phyloP scores from a whole-genome alignment of 2,797 vertebrate genomes.

The Percopsis omiscomaycus region DNA sequence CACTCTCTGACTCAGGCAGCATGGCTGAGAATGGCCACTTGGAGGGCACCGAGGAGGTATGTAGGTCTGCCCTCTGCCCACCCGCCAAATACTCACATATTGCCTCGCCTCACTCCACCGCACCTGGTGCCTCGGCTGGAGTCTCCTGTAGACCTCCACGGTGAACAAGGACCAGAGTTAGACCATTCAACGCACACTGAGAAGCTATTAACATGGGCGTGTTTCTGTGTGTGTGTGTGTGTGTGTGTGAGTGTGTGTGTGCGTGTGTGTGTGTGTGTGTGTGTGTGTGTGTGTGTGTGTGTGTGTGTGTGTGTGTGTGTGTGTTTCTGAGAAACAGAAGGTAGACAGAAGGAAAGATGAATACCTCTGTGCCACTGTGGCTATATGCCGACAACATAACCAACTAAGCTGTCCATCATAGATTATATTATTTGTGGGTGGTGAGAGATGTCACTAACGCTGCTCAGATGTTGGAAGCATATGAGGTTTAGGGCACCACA shows the following conservation, averaged over 20 bases:
- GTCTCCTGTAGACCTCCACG: constrained; percentile 16
- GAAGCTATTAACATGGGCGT: constrained; percentile 51
- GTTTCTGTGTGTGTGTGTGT: constrained; percentile 3
- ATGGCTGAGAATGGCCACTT: constrained; percentile 31
- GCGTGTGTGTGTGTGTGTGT: constrained; percentile 7
- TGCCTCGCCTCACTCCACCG: constrained; percentile 29
- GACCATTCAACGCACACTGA: constrained; percentile 35
- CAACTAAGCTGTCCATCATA: constrained; percentile 1
- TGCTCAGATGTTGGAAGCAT: background rate
- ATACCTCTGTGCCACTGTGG: constrained; percentile 28
- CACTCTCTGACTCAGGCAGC: constrained; percentile 57
- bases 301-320: constrained; percentile 4
- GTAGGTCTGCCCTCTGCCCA: background rate
- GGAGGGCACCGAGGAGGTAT: constrained; percentile 17
- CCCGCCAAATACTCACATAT: constrained; percentile 48
- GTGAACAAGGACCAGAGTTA: constrained; percentile 26
- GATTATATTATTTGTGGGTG: background rate
- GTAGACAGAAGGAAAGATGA: constrained; percentile 26
- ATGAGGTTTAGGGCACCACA: too few species aligned
- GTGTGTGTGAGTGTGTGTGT: constrained; percentile 2
- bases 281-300: constrained; percentile 14
- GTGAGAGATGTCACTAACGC: background rate
- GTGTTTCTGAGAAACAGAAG: background rate
- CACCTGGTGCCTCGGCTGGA: constrained; percentile 42
- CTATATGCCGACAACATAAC: constrained; percentile 8